These are phyloP conservation scores for Tetramorium parvispinum DNA, from an alignment of 1,140 invertebrate genomes.

Conservation along the genomic window DNA sequence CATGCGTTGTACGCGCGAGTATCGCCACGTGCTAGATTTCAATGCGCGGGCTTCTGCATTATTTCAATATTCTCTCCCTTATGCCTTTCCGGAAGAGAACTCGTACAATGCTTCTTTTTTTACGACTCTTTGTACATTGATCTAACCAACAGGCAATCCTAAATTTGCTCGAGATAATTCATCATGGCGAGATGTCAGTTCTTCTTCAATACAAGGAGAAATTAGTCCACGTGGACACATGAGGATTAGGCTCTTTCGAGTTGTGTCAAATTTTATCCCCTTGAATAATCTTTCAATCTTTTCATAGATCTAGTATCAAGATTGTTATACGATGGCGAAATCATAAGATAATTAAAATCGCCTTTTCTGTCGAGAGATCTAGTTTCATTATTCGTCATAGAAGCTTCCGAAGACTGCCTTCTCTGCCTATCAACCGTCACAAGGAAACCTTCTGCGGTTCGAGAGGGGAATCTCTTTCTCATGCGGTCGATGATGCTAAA, in stretches of 20 bases:
- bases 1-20: background rate
- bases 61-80: slow-evolving; percentile 8
- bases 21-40: slow-evolving; percentile 75
- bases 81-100: background rate
- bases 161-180: background rate
- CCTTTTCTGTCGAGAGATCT: background rate
- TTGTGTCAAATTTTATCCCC: background rate
- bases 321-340: background rate
- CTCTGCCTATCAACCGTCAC: background rate
- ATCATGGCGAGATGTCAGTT: background rate
- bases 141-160: background rate
- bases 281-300: slow-evolving; percentile 18
- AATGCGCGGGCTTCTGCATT: slow-evolving; percentile 22
- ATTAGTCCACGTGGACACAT: background rate
- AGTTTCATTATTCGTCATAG: slow-evolving; percentile 7
- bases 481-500: slow-evolving; percentile 32
- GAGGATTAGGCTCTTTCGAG: background rate
- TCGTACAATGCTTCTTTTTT: background rate
- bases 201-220: slow-evolving; percentile 14
- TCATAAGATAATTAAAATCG: background rate
- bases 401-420: slow-evolving; percentile 13
- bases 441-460: background rate
- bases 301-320: slow-evolving; percentile 14
- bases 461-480: slow-evolving; percentile 11
- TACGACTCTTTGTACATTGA: background rate